Percentiles rank a stretch among this genome's conserved stretches.
Evolutionary conservation across 2,888 invertebrate genomes (phyloP).

Genomic region (Tipula lateralis): DNA sequence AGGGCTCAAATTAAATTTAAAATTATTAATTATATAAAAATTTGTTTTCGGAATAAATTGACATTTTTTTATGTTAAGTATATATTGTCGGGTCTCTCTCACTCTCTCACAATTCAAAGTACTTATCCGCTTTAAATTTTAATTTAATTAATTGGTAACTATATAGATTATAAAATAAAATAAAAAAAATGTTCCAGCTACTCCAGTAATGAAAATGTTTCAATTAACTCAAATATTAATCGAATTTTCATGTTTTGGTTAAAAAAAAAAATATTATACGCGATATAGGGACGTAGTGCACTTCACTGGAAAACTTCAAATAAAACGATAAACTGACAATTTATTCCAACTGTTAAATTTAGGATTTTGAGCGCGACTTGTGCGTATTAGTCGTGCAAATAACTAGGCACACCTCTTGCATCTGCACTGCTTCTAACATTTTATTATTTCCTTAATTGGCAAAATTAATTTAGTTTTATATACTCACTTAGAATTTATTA

Average conservation of each 20-base stretch:
- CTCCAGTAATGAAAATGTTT: not conserved
- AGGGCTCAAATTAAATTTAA: not conserved
- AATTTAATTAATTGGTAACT: not conserved
- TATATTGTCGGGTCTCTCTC: not conserved
- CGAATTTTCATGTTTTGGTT: not conserved
- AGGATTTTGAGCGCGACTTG: not conserved
- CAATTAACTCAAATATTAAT: not conserved
- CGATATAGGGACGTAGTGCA: not conserved
- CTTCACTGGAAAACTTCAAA: not conserved
- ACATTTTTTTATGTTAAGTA: not conserved
- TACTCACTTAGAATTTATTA: not conserved
- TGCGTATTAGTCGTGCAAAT: not conserved
- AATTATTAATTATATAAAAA: not conserved
- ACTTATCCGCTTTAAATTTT: not conserved
- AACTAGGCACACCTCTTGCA: not conserved
- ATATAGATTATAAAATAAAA: not conserved
- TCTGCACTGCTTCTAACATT: not conserved
- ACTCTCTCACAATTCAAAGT: too few species aligned
- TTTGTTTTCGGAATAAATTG: not conserved
- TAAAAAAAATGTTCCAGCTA: not conserved
- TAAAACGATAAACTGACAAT: not conserved
- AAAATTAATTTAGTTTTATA: conserved; percentile 19
- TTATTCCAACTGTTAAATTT: not conserved
- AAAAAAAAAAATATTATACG: not conserved
- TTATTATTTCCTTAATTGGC: not conserved